These are phyloP conservation scores for Rhinolophus sinicus DNA, from an alignment of 2,113 vertebrate genomes.

Conservation along the genomic window DNA sequence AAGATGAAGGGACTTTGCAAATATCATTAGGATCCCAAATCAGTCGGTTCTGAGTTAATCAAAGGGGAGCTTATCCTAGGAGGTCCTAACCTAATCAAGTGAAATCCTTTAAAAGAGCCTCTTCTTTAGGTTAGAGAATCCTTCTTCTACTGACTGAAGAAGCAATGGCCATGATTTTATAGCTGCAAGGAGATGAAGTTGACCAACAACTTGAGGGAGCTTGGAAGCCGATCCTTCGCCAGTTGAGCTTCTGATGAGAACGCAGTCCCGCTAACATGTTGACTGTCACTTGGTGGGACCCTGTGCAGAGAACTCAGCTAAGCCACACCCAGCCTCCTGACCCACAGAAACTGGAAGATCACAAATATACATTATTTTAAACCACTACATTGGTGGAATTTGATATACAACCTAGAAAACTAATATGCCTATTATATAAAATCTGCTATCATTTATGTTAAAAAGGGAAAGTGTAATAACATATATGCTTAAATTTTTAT, in stretches of 20 bases:
- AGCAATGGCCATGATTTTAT: not conserved
- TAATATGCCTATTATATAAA: not conserved
- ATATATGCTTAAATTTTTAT: not conserved
- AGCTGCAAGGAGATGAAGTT: too few relatives aligned
- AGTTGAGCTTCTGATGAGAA: not conserved
- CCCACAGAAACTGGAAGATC: not conserved
- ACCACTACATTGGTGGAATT: not conserved
- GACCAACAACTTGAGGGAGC: too few relatives aligned
- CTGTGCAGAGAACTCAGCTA: not conserved
- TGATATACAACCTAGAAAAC: not conserved
- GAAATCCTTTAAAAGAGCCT: not conserved
- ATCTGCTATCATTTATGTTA: not conserved
- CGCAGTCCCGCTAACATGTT: rapidly evolving
- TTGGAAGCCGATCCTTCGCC: not conserved
- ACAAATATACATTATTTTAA: not conserved
- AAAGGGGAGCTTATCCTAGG: not conserved
- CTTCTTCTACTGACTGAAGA: not conserved
- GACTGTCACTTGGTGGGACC: not conserved
- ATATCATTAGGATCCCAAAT: not conserved
- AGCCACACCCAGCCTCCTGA: not conserved
- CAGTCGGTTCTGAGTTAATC: not conserved
- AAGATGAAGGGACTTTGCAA: not conserved
- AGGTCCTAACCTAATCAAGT: not conserved
- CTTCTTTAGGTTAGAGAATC: not conserved
- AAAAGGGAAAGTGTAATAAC: not conserved